Conservation (phyloP, 2,888 invertebrate species). For the Diogma glabrata region DNA sequence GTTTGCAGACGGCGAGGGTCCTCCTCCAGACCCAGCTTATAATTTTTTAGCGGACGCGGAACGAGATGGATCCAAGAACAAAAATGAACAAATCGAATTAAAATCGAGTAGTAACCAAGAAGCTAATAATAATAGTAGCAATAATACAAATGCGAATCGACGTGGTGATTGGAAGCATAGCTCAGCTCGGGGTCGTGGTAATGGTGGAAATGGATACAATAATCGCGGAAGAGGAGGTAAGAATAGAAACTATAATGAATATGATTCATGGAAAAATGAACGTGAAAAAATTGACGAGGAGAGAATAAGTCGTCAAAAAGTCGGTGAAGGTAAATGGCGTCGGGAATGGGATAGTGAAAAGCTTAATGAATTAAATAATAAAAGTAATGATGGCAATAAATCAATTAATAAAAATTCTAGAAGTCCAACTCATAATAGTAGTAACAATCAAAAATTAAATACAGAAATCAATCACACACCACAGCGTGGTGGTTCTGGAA, state of each 20-base stretch:
- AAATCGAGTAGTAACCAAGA: constrained; percentile 11
- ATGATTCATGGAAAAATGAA: constrained; percentile 37
- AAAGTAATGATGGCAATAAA: neutral
- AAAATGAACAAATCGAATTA: constrained; percentile 3
- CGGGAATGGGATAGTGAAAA: constrained; percentile 38
- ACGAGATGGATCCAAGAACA: constrained; percentile 25
- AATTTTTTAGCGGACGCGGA: constrained; percentile 37
- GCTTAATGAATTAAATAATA: neutral
- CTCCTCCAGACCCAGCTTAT: constrained; percentile 37
- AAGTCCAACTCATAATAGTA: constrained; percentile 12
- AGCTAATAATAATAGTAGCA: constrained; percentile 10
- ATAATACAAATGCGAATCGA: constrained; percentile 15
- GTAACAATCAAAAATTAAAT: neutral
- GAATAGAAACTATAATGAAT: constrained; percentile 20
- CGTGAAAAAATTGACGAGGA: constrained; percentile 36
- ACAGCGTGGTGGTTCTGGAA: constrained; percentile 12
- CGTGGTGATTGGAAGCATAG: constrained; percentile 16
- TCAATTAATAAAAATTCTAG: constrained; percentile 8
- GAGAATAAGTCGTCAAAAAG: constrained; percentile 35
- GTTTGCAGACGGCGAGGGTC: constrained; percentile 33
- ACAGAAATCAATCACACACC: neutral
- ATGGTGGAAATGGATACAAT: constrained; percentile 8
- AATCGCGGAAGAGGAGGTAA: neutral
- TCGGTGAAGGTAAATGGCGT: constrained; percentile 37
- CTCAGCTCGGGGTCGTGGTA: neutral